A percentile compares a stretch with the other conserved stretches of the same genome.
Conservation (phyloP, 2,888 invertebrate genomes). For the Argynnis bischoffii region DNA sequence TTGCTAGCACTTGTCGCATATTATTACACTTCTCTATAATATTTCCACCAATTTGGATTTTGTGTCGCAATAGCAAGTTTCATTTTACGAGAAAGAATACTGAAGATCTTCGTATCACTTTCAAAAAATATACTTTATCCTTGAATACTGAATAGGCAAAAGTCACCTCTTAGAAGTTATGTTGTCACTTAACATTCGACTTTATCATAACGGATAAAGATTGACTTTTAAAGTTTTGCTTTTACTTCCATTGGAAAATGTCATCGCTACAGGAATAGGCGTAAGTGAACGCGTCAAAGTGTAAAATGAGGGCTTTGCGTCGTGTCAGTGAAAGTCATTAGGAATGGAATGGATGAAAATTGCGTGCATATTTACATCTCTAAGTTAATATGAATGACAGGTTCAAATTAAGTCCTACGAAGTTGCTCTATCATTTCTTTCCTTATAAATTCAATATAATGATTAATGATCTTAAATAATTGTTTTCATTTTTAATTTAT, state of each 20-base stretch:
- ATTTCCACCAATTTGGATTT: slow-evolving; percentile 46
- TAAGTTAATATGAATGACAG: slow-evolving; percentile 73
- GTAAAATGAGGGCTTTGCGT: slow-evolving; percentile 81
- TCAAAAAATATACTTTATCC: slow-evolving; percentile 68
- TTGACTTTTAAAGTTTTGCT: slow-evolving; percentile 51
- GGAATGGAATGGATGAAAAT: slow-evolving; percentile 80
- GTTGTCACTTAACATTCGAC: slow-evolving; percentile 55
- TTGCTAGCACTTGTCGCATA: too few relatives aligned
- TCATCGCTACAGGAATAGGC: slow-evolving; percentile 75
- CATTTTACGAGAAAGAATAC: slow-evolving; percentile 46
- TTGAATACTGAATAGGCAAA: slow-evolving; percentile 77
- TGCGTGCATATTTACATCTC: slow-evolving; percentile 79
- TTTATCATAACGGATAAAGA: slow-evolving; percentile 53
- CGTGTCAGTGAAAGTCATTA: slow-evolving; percentile 82
- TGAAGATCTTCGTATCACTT: slow-evolving; percentile 55
- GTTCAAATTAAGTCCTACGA: slow-evolving; percentile 69
- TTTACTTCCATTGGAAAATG: slow-evolving; percentile 72
- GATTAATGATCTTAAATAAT: slow-evolving; percentile 44
- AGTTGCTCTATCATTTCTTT: slow-evolving; percentile 47
- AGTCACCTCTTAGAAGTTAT: slow-evolving; percentile 59
- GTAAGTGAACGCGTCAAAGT: slow-evolving; percentile 82
- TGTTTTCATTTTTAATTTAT: background rate
- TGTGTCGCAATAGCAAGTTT: slow-evolving; percentile 50
- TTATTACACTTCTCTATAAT: background rate
- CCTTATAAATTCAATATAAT: slow-evolving; percentile 47